phyloP scores from a whole-genome alignment of 2,888 invertebrate genomes.

The Cheilosia pagana region DNA sequence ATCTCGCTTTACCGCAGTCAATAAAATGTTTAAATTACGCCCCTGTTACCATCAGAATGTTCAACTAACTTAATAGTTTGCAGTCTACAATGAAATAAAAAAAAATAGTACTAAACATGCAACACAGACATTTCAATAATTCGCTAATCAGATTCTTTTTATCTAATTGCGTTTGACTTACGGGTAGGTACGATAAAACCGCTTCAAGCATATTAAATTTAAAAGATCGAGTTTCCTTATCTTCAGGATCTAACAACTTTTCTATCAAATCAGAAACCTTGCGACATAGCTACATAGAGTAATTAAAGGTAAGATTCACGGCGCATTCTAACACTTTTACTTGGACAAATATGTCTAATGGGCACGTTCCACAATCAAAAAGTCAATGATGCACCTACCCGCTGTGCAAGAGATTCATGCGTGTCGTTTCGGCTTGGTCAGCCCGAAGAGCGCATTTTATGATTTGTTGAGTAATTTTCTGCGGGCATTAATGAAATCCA shows the following conservation, averaged over 20 bases:
- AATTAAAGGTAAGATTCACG: slow-evolving; percentile 31
- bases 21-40: slow-evolving; percentile 31
- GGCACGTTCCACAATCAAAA: slow-evolving; percentile 60
- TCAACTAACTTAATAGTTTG: slow-evolving; percentile 54
- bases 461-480: slow-evolving; percentile 69
- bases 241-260: slow-evolving; percentile 19
- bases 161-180: slow-evolving; percentile 38
- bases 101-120: background rate
- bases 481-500: slow-evolving; percentile 58
- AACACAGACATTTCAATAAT: slow-evolving; percentile 3
- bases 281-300: slow-evolving; percentile 14
- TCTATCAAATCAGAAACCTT: slow-evolving; percentile 3
- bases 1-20: slow-evolving; percentile 15
- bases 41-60: slow-evolving; percentile 23
- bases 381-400: slow-evolving; percentile 44
- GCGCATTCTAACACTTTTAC: slow-evolving; percentile 51
- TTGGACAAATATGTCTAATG: slow-evolving; percentile 3
- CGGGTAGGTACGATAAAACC: slow-evolving; percentile 36
- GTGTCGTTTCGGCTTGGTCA: slow-evolving; percentile 47
- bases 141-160: slow-evolving; percentile 23
- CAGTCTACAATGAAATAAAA: background rate
- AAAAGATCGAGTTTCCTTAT: slow-evolving; percentile 31
- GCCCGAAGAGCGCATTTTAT: slow-evolving; percentile 59
- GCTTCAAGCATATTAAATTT: slow-evolving; percentile 9
- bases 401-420: slow-evolving; percentile 54